A percentile compares a stretch with the other conserved stretches of the same genome.
Evolutionary conservation across 1,140 invertebrate species (phyloP).

Genomic region (Drosophila murphyi): DNA sequence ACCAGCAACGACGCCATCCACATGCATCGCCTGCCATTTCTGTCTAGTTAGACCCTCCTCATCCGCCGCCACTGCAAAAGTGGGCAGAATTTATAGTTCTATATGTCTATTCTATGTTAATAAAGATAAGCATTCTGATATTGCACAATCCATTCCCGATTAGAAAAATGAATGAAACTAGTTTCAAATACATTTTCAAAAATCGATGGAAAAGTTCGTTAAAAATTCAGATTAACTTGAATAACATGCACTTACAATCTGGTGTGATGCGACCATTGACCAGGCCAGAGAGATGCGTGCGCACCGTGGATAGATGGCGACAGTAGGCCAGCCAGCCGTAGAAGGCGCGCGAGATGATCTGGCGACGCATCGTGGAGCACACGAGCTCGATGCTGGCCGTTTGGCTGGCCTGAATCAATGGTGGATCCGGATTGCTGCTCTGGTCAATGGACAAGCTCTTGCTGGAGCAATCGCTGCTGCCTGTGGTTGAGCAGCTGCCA

Average conservation of each 20-base stretch:
- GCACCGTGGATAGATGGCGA: slow-evolving; percentile 95
- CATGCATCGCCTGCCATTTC: slow-evolving; percentile 88
- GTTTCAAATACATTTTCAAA: too few species aligned
- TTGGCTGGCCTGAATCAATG: slow-evolving; percentile 79
- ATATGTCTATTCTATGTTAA: slow-evolving; percentile 47
- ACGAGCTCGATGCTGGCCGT: slow-evolving; percentile 89
- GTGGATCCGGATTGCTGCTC: slow-evolving; percentile 84
- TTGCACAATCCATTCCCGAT: too few species aligned
- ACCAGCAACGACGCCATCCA: slow-evolving; percentile 86
- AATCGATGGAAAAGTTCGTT: too few species aligned
- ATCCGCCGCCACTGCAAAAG: slow-evolving; percentile 85
- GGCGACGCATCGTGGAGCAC: slow-evolving; percentile 96
- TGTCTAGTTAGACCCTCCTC: slow-evolving; percentile 88
- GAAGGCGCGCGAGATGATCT: slow-evolving; percentile 97
- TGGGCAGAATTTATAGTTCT: slow-evolving; percentile 47
- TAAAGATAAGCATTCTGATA: background rate
- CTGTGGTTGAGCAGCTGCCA: slow-evolving; percentile 83
- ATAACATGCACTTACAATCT: slow-evolving; percentile 84
- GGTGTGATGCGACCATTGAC: slow-evolving; percentile 89
- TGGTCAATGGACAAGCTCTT: slow-evolving; percentile 83
- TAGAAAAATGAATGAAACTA: too few species aligned
- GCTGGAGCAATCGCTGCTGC: slow-evolving; percentile 83
- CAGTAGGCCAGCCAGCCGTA: slow-evolving; percentile 98
- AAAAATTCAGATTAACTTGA: too few species aligned
- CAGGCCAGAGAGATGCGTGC: slow-evolving; percentile 95